Percentiles rank a stretch among this genome's conserved stretches.
These are phyloP conservation scores for Bombus confusus DNA, from an alignment of 1,140 invertebrate genomes.

Conservation along the genomic window DNA sequence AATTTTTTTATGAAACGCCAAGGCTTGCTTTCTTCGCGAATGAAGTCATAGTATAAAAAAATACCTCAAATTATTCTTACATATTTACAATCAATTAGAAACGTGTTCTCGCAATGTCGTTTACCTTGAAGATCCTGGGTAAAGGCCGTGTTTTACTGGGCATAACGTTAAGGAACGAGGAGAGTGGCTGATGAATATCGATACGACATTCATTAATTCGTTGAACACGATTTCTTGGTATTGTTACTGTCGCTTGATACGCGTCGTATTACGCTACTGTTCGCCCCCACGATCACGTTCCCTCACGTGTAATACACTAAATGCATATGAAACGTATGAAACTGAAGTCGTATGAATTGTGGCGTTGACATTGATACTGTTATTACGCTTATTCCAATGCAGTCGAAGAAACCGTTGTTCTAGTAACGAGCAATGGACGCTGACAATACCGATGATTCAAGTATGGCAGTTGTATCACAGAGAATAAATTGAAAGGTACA, in stretches of 20 bases:
- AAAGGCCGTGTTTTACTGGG: slow-evolving; percentile 45
- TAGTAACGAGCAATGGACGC: too few relatives aligned
- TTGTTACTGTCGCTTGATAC: slow-evolving; percentile 42
- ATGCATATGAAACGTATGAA: not conserved
- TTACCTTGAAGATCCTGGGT: slow-evolving; percentile 63
- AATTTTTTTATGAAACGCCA: not conserved
- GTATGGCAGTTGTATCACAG: not conserved
- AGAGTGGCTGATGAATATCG: slow-evolving; percentile 35
- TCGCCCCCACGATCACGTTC: slow-evolving; percentile 10
- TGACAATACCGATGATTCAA: too few relatives aligned
- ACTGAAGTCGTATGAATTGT: not conserved
- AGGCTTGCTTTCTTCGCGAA: too few relatives aligned
- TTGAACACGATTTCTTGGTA: slow-evolving; percentile 46
- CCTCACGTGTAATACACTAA: not conserved
- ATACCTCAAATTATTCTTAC: not conserved
- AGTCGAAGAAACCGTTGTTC: too few relatives aligned
- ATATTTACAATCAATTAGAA: slow-evolving; percentile 36
- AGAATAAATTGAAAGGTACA: not conserved
- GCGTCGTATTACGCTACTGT: slow-evolving; percentile 20
- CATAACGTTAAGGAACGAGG: not conserved
- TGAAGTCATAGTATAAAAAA: too few relatives aligned
- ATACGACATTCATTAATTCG: slow-evolving; percentile 42
- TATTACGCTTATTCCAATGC: not conserved
- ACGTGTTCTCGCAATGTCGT: slow-evolving; percentile 48
- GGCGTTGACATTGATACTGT: not conserved